A percentile compares a stretch with the other conserved stretches of the same genome.
phyloP scores from a whole-genome alignment of 2,888 invertebrate species.

The Notocelia uddmanniana region DNA sequence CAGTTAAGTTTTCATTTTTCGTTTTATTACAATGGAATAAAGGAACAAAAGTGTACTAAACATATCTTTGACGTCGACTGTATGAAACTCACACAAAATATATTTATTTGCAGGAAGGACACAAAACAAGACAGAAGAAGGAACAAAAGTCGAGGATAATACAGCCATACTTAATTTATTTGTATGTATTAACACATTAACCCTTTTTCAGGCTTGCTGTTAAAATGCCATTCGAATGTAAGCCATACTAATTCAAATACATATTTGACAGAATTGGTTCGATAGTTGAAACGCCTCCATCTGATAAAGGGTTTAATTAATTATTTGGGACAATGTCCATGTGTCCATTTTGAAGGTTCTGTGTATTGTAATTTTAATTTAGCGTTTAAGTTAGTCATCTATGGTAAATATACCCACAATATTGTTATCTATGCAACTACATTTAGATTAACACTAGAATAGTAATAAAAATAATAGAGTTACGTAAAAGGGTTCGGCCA shows the following conservation, averaged over 20 bases:
- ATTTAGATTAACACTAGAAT: background rate
- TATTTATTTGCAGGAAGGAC: constrained; percentile 21
- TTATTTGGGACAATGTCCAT: background rate
- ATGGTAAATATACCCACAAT: background rate
- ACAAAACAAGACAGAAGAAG: background rate
- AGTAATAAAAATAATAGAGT: constrained; percentile 19
- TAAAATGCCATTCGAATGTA: background rate
- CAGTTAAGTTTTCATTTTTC: too few relatives aligned
- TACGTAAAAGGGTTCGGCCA: too few relatives aligned
- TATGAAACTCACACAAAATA: background rate
- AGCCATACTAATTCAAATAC: background rate
- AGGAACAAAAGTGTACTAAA: too few relatives aligned
- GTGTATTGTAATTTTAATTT: background rate
- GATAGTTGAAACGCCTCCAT: background rate
- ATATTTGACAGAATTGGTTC: background rate
- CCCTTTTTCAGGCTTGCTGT: background rate
- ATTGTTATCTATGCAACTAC: background rate
- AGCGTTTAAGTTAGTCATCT: background rate
- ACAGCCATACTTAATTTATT: constrained; percentile 41
- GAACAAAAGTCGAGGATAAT: constrained; percentile 8
- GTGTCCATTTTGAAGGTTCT: background rate
- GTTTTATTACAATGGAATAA: too few relatives aligned
- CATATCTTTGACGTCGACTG: too few relatives aligned
- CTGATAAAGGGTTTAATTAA: background rate
- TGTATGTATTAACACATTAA: constrained; percentile 4